Evolutionary conservation across 23 tunicate species (phyloP), one percentile per base, ranked within the genome.

Genomic region (Styela clava): DNA sequence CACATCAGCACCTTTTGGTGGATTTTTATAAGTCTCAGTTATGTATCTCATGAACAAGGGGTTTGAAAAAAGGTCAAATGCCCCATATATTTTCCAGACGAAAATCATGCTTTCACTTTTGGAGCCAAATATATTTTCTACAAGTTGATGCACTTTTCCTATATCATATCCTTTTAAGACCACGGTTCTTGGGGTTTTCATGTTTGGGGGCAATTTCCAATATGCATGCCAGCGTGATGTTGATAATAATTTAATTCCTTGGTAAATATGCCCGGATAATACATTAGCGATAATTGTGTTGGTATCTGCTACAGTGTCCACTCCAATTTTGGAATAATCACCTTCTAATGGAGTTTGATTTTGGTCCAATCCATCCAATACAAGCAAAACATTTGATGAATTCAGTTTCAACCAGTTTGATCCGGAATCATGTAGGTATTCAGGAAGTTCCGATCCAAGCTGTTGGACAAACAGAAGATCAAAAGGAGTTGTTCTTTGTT

Each of bases 391-490:
- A 67, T 67, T 19, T 16, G 2, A 1, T 18, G 71, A 19, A 29
- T 67, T 67, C 22, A 0, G 1, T 25, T 67, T 1, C 19, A 67
- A 29, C 71, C 71, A 67, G 23, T 67, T 1, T 1, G 19, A 22
- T 18, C 23, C 71, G 12, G 21, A 22, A 22, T 25, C 23, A 12
- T 67, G 19, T 24, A 1, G 0, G 16, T 22, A 16, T 18, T 67
- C 31, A 67, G 71, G 31, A 67, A 67, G 71, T 44, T 7, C 12
- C 16, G 71, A 67, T 16, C 71, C 71, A 16, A 67, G 31, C 22
- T 67, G 71, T 67, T 67, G 71, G 16, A 29, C 30, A 29, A 67
- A 67, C 19, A 67, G 71, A 27, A 67, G 71, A 67, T 67, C 71
- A 67, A 67, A 67, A 27, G 71, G 23, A 67, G 71, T 67, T 27